These are phyloP conservation scores for Lophura nycthemera DNA, from an alignment of 2,113 vertebrate species.

Conservation along the genomic window DNA sequence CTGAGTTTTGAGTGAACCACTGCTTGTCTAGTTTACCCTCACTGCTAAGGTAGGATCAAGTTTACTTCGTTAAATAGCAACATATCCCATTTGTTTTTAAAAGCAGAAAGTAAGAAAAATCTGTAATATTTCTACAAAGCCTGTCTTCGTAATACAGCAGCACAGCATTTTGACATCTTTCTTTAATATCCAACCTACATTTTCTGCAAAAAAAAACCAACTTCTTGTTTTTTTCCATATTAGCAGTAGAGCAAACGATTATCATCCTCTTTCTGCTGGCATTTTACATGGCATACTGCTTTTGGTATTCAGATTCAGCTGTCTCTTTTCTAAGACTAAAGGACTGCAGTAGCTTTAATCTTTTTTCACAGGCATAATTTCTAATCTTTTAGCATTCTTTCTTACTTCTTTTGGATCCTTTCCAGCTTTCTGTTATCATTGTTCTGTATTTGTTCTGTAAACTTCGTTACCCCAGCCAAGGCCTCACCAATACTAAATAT, in stretches of 20 bases:
- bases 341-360: neutral
- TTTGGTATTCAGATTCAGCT: neutral
- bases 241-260: neutral
- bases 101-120: neutral
- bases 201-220: neutral
- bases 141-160: neutral
- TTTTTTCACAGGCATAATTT: neutral
- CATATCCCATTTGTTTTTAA: neutral
- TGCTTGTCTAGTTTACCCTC: neutral
- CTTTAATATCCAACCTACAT: neutral
- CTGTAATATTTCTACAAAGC: neutral
- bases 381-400: neutral
- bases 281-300: neutral
- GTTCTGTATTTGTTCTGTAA: neutral
- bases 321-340: neutral
- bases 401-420: neutral
- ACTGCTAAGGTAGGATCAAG: neutral
- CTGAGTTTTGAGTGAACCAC: neutral
- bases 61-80: neutral
- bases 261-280: neutral
- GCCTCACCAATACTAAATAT: neutral
- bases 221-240: neutral
- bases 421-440: neutral
- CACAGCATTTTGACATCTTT: neutral
- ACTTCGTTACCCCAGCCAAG: neutral